Conservation (phyloP, 2,113 vertebrate species). For the Chaetorhynchus papuensis region DNA sequence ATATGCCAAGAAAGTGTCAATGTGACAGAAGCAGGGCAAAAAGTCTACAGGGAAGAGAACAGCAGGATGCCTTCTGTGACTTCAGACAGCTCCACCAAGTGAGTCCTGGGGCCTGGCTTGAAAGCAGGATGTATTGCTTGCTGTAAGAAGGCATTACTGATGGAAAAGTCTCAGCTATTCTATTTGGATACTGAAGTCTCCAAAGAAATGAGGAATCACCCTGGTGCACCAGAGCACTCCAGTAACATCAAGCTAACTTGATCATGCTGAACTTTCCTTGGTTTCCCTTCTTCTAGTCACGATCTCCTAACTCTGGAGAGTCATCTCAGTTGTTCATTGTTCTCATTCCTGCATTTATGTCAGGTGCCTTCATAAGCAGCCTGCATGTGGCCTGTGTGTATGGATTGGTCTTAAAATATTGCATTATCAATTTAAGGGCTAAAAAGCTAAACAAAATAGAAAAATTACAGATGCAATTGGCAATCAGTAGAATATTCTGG, state of each 20-base stretch:
- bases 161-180: background rate
- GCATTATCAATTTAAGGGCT: background rate
- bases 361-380: background rate
- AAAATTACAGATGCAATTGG: background rate
- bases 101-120: background rate
- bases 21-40: background rate
- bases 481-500: background rate
- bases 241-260: background rate
- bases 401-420: background rate
- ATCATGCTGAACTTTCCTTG: background rate
- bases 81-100: background rate
- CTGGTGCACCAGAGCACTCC: background rate
- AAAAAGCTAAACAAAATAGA: background rate
- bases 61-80: background rate
- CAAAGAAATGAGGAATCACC: background rate
- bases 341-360: background rate
- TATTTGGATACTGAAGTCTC: background rate
- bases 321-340: background rate
- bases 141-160: background rate
- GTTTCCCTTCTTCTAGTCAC: background rate
- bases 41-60: background rate
- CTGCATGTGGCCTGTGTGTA: background rate
- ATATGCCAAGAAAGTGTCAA: background rate
- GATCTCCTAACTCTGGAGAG: background rate
- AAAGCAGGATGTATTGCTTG: background rate